phyloP scores from a whole-genome alignment of 2,888 invertebrate species.

The Thereva nobilitata region DNA sequence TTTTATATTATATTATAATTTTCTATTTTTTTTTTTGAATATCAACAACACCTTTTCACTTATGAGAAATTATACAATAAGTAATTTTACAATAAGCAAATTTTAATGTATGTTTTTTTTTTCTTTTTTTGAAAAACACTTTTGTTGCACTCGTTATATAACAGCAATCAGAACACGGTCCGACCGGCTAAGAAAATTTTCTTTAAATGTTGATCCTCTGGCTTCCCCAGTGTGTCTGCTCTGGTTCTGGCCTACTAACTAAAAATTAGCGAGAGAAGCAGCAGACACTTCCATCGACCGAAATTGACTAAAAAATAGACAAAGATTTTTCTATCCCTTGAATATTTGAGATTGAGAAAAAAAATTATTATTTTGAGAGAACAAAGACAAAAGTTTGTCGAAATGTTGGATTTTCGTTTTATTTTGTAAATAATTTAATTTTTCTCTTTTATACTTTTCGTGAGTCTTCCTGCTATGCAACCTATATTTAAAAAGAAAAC shows the following conservation, averaged over 20 bases:
- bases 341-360: no score
- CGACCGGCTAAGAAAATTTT: slow-evolving; percentile 24
- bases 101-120: neutral
- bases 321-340: no score
- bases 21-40: no score
- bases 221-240: slow-evolving; percentile 8
- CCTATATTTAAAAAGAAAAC: no score
- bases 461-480: no score
- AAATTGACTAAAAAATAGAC: slow-evolving; percentile 36
- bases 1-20: no score
- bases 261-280: slow-evolving; percentile 19
- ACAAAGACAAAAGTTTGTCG: no score
- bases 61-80: slow-evolving; percentile 2
- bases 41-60: neutral
- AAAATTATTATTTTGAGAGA: no score
- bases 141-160: slow-evolving; percentile 14
- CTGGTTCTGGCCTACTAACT: slow-evolving; percentile 8
- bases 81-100: neutral
- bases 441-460: no score
- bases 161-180: slow-evolving; percentile 7
- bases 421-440: no score
- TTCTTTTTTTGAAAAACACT: slow-evolving; percentile 2
- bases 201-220: slow-evolving; percentile 22
- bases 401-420: no score
- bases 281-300: slow-evolving; percentile 39